phyloP scores from a whole-genome alignment of 2,888 invertebrate species.

The Suillia variegata region DNA sequence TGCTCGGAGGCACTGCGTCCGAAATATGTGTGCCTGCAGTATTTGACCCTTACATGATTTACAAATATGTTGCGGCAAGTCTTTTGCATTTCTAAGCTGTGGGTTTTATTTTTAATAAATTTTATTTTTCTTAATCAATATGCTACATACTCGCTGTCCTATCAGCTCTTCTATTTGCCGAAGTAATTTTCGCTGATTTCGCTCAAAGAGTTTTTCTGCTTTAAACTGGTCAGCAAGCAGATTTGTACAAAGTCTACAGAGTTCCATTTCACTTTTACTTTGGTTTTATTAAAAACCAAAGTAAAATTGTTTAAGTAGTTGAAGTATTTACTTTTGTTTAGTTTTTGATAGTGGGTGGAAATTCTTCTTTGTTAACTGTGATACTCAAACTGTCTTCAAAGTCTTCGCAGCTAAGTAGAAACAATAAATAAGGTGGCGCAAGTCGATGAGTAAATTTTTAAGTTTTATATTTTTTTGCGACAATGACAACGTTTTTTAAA shows the following conservation, averaged over 20 bases:
- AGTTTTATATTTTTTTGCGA: too few species aligned
- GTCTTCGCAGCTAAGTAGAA: too few species aligned
- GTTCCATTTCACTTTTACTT: background rate
- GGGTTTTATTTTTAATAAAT: background rate
- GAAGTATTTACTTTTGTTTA: too few species aligned
- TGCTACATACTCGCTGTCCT: conserved; percentile 18
- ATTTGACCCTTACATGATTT: conserved; percentile 5
- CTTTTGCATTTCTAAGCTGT: conserved; percentile 28
- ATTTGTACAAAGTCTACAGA: conserved; percentile 11
- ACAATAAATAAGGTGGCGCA: too few species aligned
- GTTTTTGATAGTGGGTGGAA: too few species aligned
- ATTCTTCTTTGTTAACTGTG: too few species aligned
- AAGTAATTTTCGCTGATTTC: conserved; percentile 17
- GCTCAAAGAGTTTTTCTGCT: conserved; percentile 26
- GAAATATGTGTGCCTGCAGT: conserved; percentile 9
- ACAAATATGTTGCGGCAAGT: conserved; percentile 32
- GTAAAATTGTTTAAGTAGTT: too few species aligned
- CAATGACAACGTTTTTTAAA: too few species aligned
- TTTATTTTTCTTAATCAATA: background rate
- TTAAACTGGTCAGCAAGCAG: conserved; percentile 23
- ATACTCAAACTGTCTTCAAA: too few species aligned
- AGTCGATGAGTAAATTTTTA: too few species aligned
- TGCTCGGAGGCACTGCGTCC: conserved; percentile 16
- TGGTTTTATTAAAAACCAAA: background rate
- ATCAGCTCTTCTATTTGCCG: conserved; percentile 27